A percentile compares a stretch with the other conserved stretches of the same genome.
phyloP scores from a whole-genome alignment of 2,113 vertebrate species.

The Ramphastos sulfuratus region DNA sequence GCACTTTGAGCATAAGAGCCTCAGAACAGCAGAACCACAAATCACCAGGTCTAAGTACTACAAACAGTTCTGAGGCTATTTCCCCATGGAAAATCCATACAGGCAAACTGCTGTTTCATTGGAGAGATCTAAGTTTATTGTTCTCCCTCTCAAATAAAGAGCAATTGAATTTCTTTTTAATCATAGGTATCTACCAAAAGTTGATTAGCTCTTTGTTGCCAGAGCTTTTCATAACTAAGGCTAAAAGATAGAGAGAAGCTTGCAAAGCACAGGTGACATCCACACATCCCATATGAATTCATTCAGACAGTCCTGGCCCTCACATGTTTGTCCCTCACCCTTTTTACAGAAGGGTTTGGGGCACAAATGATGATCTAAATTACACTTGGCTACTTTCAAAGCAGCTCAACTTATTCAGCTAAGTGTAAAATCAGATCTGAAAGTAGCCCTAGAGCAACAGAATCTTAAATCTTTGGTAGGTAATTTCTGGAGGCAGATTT shows the following conservation, averaged over 20 bases:
- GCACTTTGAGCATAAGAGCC: background rate
- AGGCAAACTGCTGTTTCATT: background rate
- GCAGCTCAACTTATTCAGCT: background rate
- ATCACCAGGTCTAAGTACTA: background rate
- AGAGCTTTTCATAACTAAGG: background rate
- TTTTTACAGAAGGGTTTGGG: background rate
- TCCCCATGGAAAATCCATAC: background rate
- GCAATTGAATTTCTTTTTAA: background rate
- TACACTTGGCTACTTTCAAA: background rate
- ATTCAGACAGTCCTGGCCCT: background rate
- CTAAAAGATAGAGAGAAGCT: background rate
- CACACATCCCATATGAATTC: background rate
- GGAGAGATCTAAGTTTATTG: background rate
- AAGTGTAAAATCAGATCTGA: background rate
- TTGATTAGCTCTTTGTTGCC: background rate
- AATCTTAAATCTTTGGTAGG: background rate
- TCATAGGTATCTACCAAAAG: background rate
- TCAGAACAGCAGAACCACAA: conserved; percentile 10
- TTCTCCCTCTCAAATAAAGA: background rate
- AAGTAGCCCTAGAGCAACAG: background rate
- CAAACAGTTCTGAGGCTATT: background rate
- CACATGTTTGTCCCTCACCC: background rate
- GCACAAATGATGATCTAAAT: background rate
- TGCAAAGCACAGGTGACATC: background rate
- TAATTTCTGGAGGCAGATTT: background rate